These are phyloP conservation scores for Channa argus DNA, from an alignment of 2,113 vertebrate genomes.

Conservation along the genomic window DNA sequence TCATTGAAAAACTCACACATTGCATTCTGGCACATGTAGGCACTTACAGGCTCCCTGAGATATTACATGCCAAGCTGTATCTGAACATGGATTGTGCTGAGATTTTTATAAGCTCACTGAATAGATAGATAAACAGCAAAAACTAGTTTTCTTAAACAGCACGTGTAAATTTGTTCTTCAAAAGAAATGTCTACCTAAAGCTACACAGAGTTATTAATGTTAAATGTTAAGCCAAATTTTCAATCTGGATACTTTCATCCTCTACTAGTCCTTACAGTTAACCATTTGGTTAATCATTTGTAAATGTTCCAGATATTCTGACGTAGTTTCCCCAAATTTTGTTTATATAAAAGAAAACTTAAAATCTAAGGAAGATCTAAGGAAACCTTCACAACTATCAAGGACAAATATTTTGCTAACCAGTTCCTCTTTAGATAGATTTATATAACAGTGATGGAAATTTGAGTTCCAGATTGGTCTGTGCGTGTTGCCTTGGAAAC, in stretches of 20 bases:
- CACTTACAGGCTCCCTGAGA: not conserved
- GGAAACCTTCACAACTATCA: too few species aligned
- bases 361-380: not conserved
- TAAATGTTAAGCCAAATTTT: too few species aligned
- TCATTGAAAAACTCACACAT: not conserved
- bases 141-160: not conserved
- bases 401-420: not conserved
- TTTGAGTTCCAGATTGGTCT: slow-evolving; percentile 16
- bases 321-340: not conserved
- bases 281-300: not conserved
- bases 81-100: slow-evolving; percentile 6
- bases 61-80: not conserved
- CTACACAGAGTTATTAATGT: too few species aligned
- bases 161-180: not conserved
- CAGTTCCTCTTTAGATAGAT: not conserved
- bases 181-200: not conserved
- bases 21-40: not conserved
- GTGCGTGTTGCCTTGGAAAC: slow-evolving; percentile 47
- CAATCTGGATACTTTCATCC: not conserved
- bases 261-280: not conserved
- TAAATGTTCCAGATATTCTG: not conserved
- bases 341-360: too few species aligned
- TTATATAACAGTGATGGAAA: slow-evolving; percentile 20
- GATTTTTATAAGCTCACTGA: not conserved
- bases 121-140: not conserved